These are phyloP conservation scores for Aphrocallistes beatrix DNA, from an alignment of 37 sponge, comb jelly and placozoan genomes.

Conservation along the genomic window DNA sequence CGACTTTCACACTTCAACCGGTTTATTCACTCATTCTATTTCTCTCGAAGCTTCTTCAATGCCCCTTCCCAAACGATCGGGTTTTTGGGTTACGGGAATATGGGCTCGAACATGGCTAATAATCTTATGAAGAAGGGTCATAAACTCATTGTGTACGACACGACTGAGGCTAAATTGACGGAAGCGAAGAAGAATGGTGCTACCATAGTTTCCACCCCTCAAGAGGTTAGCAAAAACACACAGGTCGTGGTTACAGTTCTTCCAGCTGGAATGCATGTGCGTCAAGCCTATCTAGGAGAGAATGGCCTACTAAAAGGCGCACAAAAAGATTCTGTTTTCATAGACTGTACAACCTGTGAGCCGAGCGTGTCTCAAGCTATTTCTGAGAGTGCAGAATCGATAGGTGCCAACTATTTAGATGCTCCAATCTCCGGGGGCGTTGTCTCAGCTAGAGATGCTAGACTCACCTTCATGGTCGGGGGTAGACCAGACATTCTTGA, in stretches of 20 bases:
- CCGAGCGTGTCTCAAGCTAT: conserved; percentile 47
- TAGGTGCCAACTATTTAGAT: conserved; percentile 54
- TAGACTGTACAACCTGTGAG: conserved; percentile 93
- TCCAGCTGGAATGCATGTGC: conserved; percentile 31
- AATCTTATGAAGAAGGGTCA: conserved; percentile 67
- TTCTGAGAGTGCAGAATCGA: conserved; percentile 22
- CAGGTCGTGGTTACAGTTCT: conserved; percentile 79
- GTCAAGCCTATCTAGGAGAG: not conserved
- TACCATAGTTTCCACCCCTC: conserved; percentile 32
- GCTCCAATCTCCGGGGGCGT: conserved; percentile 99
- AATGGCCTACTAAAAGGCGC: conserved; percentile 25
- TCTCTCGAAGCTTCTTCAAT: no score
- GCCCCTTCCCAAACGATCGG: conserved; percentile 34
- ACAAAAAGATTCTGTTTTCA: conserved; percentile 48
- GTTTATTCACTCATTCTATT: no score
- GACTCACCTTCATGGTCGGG: conserved; percentile 92
- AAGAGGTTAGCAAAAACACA: conserved; percentile 43
- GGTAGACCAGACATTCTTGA: conserved; percentile 51
- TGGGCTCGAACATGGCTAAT: conserved; percentile 87
- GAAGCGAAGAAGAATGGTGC: conserved; percentile 50
- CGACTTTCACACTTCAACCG: no score
- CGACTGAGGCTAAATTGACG: conserved; percentile 26
- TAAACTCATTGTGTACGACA: conserved; percentile 67
- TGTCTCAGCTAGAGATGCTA: conserved; percentile 67
- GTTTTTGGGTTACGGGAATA: conserved; percentile 98